phyloP scores from a whole-genome alignment of 2,797 vertebrate species.

The Erpetoichthys calabaricus region DNA sequence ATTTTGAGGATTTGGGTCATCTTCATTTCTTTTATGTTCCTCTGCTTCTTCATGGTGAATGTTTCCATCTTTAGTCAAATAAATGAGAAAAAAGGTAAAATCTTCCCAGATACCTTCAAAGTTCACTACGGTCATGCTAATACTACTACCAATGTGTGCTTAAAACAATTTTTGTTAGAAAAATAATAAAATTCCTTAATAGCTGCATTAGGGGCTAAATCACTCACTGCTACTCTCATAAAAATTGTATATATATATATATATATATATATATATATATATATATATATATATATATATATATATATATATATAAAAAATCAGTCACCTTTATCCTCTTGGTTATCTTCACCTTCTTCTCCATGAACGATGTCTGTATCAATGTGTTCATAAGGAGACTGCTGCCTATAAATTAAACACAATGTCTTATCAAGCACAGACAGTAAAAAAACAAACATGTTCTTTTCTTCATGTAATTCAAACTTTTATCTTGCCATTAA shows the following conservation, averaged over 20 bases:
- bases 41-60: constrained; percentile 48
- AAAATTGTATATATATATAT: constrained; percentile 11
- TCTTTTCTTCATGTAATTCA: no score
- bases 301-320: not conserved
- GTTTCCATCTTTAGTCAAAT: constrained; percentile 44
- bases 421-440: constrained; percentile 16
- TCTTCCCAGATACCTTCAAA: constrained; percentile 1
- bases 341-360: constrained; percentile 53
- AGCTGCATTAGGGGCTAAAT: no score
- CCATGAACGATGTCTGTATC: constrained; percentile 65
- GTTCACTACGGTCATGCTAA: constrained; percentile 9
- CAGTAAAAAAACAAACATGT: not conserved
- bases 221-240: no score
- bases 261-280: constrained; percentile 1
- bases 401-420: constrained; percentile 53
- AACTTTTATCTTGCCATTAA: no score
- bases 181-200: no score
- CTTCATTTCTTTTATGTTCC: constrained; percentile 39
- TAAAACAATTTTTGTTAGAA: no score
- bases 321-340: constrained; percentile 56
- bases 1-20: constrained; percentile 35
- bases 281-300: constrained; percentile 7
- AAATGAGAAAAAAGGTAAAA: constrained; percentile 13
- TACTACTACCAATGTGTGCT: constrained; percentile 1
- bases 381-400: constrained; percentile 57